phyloP scores from a whole-genome alignment of 2,888 invertebrate species.

The Agelastica alni region DNA sequence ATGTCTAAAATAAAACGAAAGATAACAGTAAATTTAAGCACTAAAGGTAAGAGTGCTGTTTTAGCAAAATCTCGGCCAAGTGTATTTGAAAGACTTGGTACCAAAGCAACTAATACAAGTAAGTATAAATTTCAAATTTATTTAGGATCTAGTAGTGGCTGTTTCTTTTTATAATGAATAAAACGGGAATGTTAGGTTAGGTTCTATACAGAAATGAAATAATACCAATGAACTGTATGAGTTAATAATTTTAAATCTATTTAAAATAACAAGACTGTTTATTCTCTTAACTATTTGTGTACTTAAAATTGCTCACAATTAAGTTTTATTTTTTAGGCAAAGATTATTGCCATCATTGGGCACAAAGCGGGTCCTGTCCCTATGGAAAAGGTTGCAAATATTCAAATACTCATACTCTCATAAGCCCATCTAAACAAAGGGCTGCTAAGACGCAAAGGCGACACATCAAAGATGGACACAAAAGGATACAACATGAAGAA shows the following conservation, averaged over 20 bases:
- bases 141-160: no score
- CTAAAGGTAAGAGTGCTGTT: constrained; percentile 61
- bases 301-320: no score
- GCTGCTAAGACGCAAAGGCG: constrained; percentile 66
- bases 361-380: constrained; percentile 75
- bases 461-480: constrained; percentile 46
- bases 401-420: constrained; percentile 73
- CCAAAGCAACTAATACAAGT: constrained; percentile 61
- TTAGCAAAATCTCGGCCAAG: constrained; percentile 69
- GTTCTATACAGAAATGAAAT: no score
- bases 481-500: constrained; percentile 57
- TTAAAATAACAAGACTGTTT: no score
- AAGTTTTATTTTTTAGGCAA: constrained; percentile 40
- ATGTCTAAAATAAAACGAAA: constrained; percentile 75
- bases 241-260: no score
- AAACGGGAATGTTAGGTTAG: no score
- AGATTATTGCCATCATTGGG: constrained; percentile 78
- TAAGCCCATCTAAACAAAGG: constrained; percentile 76
- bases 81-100: constrained; percentile 82
- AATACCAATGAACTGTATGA: no score
- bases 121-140: not conserved
- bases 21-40: constrained; percentile 72
- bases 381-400: constrained; percentile 80
- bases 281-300: no score
- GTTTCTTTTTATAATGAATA: no score